Evolutionary conservation across 2,888 invertebrate genomes (phyloP), one percentile per base, ranked within the genome.

Genomic region (Pogonocherus hispidulus): DNA sequence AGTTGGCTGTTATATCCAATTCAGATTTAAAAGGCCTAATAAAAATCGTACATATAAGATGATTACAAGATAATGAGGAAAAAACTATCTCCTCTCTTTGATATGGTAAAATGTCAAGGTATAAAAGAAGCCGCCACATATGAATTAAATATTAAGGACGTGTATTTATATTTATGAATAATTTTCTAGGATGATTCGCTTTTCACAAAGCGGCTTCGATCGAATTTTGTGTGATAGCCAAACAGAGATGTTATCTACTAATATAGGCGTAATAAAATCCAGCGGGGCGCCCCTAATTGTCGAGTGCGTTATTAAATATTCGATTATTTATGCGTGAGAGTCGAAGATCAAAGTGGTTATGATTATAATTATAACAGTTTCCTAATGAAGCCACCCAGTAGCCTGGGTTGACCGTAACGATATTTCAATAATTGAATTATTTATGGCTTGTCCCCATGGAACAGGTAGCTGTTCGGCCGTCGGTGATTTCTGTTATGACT

Each of bases 351-450:
- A 72, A 71, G 66, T 66, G 63, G 74, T 71, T 66, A 68, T 71
- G 66, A 63, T 62, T 67, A 69, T 73, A 68, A 76, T 75, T 73
- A 75, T 75, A 76, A 75, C 76, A 74, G 73, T 75, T 74, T 74
- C 78, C 75, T 82, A 82, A 83, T 81, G 81, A 83, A 84, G 82
- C 84, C 84, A 84, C 84, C 84, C 84, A 84, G 79, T 64, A 66
- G 70, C 67, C 63, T 49, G 51, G 27, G 49, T 49, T 57, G 71
- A 79, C 79, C 80, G 81, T 81, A 81, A 79, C 79, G 79, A 79
- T 78, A 83, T 83, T 82, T 83, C 81, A 82, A 83, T 83, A 84
- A 84, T 82, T 84, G 83, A 84, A 84, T 84, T 84, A 84, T 84
- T 84, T 84, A 84, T 83, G 78, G 76, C 71, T 72, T 66, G 73